Evolutionary conservation across 2,888 invertebrate genomes (phyloP).

Genomic region (Erannis defoliaria): DNA sequence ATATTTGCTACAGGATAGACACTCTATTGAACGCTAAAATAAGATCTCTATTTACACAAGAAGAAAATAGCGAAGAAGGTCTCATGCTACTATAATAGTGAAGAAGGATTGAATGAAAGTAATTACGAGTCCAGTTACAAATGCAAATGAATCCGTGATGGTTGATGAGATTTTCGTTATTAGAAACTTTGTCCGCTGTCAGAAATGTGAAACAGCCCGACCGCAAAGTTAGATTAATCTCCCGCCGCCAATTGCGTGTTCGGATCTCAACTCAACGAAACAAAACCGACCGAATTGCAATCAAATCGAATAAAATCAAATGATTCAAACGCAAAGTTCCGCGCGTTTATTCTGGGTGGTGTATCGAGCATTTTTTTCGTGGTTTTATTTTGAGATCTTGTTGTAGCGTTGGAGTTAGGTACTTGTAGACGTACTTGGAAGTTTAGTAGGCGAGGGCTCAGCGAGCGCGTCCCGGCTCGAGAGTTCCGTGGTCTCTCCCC

Average conservation of each 20-base stretch:
- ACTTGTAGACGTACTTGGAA: constrained; percentile 86
- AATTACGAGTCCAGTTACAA: constrained; percentile 27
- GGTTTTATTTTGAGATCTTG: constrained; percentile 65
- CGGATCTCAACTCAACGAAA: constrained; percentile 31
- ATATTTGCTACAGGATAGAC: constrained; percentile 44
- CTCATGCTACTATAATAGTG: constrained; percentile 22
- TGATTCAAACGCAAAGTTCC: constrained; percentile 32
- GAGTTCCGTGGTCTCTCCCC: constrained; percentile 77
- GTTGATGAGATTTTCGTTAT: constrained; percentile 38
- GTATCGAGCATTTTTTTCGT: constrained; percentile 19
- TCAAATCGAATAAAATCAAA: constrained; percentile 45
- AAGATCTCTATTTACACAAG: constrained; percentile 65
- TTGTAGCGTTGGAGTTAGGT: constrained; percentile 63
- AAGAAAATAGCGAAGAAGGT: constrained; percentile 12
- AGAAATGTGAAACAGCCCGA: constrained; percentile 45
- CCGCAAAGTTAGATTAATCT: constrained; percentile 47
- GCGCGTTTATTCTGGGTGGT: constrained; percentile 30
- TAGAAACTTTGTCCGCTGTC: constrained; percentile 45
- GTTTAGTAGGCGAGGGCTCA: constrained; percentile 87
- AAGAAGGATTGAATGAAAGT: constrained; percentile 28
- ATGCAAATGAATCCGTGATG: constrained; percentile 37
- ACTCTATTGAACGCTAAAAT: constrained; percentile 60
- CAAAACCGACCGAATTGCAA: constrained; percentile 37
- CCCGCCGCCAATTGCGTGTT: constrained; percentile 35
- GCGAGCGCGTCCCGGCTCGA: constrained; percentile 83